Conservation (phyloP, 2,113 vertebrate genomes). For the Albula glossodonta region DNA sequence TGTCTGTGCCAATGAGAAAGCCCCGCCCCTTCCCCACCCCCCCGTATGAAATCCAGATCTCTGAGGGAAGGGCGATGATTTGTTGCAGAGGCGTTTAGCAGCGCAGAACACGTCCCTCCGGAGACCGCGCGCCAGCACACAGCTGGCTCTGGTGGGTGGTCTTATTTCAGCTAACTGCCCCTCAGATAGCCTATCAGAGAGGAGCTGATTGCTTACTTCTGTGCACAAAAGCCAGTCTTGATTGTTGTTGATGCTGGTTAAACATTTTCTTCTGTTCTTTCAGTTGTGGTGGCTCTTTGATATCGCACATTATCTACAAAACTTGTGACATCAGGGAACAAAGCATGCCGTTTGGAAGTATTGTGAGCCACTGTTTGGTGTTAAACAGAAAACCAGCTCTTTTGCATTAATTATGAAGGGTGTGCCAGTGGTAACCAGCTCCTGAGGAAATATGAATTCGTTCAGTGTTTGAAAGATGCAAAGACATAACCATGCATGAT, state of each 20-base stretch:
- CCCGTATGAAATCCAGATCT: constrained; percentile 37
- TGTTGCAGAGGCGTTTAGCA: constrained; percentile 35
- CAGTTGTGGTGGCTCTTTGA: neutral
- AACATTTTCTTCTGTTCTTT: constrained; percentile 17
- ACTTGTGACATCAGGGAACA: constrained; percentile 5
- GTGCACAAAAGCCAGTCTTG: constrained; percentile 15
- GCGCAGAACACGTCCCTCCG: constrained; percentile 23
- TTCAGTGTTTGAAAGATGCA: neutral
- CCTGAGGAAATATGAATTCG: neutral
- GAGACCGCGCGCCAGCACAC: neutral
- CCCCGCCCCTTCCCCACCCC: constrained; percentile 13
- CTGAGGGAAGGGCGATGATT: constrained; percentile 40
- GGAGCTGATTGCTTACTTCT: constrained; percentile 41
- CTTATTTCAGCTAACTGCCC: constrained; percentile 47
- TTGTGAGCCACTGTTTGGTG: constrained; percentile 5
- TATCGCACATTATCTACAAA: neutral
- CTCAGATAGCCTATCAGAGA: constrained; percentile 50
- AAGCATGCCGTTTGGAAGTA: neutral
- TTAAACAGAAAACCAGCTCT: neutral
- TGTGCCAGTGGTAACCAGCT: constrained; percentile 3
- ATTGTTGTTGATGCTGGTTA: constrained; percentile 17
- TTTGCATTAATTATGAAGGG: neutral
- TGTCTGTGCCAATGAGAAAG: constrained; percentile 51
- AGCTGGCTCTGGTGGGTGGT: constrained; percentile 45
- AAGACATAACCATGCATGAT: neutral